Evolutionary conservation across 2,113 vertebrate genomes (phyloP).

Genomic region (Rhynchopsitta pachyrhyncha): DNA sequence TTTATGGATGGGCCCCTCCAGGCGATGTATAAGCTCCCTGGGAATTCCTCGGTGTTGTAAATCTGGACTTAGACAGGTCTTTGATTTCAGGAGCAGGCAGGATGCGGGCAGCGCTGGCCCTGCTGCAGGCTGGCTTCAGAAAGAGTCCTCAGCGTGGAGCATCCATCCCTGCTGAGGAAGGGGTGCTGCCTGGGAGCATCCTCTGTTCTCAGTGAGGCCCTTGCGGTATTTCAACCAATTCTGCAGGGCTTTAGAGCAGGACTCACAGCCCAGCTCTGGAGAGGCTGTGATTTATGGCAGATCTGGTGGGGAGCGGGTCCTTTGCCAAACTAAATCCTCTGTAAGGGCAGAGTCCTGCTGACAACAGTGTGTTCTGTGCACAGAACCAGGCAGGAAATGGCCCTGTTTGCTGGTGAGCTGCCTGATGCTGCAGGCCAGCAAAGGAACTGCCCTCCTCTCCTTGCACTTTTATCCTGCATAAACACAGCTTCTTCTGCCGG

Average conservation of each 20-base stretch:
- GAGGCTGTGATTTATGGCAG: not conserved
- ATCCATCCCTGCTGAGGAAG: not conserved
- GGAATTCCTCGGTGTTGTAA: not conserved
- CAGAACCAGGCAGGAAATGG: not conserved
- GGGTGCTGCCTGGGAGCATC: not conserved
- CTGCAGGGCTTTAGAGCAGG: not conserved
- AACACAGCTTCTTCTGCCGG: not conserved
- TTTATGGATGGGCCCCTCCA: constrained; percentile 28
- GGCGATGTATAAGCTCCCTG: not conserved
- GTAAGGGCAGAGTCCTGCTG: not conserved
- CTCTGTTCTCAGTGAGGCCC: not conserved
- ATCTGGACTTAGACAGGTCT: not conserved
- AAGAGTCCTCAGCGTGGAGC: not conserved
- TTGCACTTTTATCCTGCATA: not conserved
- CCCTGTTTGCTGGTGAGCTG: not conserved
- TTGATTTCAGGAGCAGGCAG: not conserved
- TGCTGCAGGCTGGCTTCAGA: not conserved
- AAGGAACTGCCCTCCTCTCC: not conserved
- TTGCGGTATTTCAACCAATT: not conserved
- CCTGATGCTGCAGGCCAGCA: not conserved
- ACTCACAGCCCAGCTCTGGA: not conserved
- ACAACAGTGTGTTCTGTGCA: not conserved
- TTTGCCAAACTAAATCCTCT: not conserved
- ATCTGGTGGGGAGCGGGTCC: not conserved
- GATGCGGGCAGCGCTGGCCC: not conserved